Conservation (phyloP, 2,888 invertebrate species). For the Hypomecis punctinalis region DNA sequence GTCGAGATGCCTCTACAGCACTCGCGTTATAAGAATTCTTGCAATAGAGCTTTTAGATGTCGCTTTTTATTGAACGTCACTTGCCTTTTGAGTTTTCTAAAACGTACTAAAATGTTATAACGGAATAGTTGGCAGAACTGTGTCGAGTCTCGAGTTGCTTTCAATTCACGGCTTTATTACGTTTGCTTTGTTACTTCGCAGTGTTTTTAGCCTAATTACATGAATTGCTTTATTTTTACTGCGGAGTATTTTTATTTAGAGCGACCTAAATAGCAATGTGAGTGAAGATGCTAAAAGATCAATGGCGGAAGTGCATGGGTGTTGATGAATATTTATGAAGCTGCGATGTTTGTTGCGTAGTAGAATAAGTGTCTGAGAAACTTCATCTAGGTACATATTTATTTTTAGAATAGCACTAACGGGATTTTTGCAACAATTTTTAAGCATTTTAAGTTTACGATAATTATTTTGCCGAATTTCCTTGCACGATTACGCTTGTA, state of each 20-base stretch:
- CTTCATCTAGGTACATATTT: not conserved
- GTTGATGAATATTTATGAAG: conserved; percentile 9
- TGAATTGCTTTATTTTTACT: conserved; percentile 8
- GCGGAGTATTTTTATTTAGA: conserved; percentile 5
- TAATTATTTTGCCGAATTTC: too few relatives aligned
- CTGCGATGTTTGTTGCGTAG: not conserved
- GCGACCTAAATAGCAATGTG: conserved; percentile 15
- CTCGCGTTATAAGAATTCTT: conserved; percentile 58
- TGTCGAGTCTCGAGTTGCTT: conserved; percentile 1
- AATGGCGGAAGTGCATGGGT: conserved; percentile 6
- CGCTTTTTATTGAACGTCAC: conserved; percentile 57
- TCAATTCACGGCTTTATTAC: conserved; percentile 6
- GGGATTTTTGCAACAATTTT: too few relatives aligned
- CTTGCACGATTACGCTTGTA: too few relatives aligned
- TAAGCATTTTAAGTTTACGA: too few relatives aligned
- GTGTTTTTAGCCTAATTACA: not conserved
- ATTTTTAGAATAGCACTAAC: too few relatives aligned
- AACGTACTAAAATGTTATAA: conserved; percentile 23
- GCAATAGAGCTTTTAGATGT: conserved; percentile 63
- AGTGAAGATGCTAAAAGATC: conserved; percentile 5
- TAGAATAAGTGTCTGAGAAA: not conserved
- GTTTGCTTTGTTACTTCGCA: not conserved
- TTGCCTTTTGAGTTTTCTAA: conserved; percentile 46
- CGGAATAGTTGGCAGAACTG: conserved; percentile 19
- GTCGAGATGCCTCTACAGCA: conserved; percentile 54